Percentiles rank a stretch among this genome's conserved stretches.
Evolutionary conservation across 2,888 invertebrate species (phyloP).

Genomic region (Allacma fusca): DNA sequence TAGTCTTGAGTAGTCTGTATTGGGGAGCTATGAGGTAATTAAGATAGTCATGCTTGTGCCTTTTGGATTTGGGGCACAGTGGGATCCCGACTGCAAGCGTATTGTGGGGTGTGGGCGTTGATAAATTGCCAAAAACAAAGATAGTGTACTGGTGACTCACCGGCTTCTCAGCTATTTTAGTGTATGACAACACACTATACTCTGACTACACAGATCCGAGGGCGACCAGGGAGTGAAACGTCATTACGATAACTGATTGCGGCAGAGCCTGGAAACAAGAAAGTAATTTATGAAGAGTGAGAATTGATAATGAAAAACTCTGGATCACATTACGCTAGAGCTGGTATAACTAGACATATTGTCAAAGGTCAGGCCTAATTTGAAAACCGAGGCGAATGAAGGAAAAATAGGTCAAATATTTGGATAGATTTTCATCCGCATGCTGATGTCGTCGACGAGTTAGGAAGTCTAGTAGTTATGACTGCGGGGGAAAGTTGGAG

Average conservation of each 20-base stretch:
- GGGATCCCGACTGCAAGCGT: not conserved
- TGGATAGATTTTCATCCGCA: not conserved
- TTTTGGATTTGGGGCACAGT: not conserved
- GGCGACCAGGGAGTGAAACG: no score
- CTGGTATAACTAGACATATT: not conserved
- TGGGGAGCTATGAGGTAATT: not conserved
- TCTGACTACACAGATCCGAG: no score
- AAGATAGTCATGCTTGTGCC: not conserved
- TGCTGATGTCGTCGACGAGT: not conserved
- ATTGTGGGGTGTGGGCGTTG: slow-evolving; percentile 1
- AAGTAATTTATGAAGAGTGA: not conserved
- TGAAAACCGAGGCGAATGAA: slow-evolving; percentile 24
- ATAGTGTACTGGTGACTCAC: not conserved
- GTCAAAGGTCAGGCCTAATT: slow-evolving; percentile 16
- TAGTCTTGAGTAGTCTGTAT: not conserved
- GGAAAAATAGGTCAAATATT: slow-evolving; percentile 21
- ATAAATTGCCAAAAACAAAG: slow-evolving; percentile 24
- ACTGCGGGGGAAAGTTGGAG: not conserved
- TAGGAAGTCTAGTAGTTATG: not conserved
- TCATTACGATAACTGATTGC: no score
- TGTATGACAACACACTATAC: not conserved
- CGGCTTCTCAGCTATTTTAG: not conserved
- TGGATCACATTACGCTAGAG: not conserved
- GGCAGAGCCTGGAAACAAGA: no score
- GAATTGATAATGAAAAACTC: not conserved